phyloP scores from a whole-genome alignment of 2,888 invertebrate genomes.

The Crepidodera aurea region DNA sequence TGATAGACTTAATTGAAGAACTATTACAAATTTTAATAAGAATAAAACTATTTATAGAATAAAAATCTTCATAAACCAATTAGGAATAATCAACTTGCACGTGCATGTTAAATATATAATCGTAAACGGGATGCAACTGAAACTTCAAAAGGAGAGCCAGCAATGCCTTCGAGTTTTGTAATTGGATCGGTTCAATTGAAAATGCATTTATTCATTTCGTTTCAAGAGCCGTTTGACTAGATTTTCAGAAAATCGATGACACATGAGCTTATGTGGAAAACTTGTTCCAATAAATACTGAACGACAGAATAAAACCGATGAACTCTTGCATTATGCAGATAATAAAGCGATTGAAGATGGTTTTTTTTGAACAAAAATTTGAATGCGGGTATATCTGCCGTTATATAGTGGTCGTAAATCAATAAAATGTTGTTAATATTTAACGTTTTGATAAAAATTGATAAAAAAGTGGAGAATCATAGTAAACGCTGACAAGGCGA shows the following conservation, averaged over 20 bases:
- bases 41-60: too few species aligned
- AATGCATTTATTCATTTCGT: conserved; percentile 14
- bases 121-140: conserved; percentile 5
- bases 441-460: too few species aligned
- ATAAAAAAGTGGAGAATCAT: not conserved
- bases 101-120: not conserved
- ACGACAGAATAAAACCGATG: not conserved
- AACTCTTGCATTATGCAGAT: not conserved
- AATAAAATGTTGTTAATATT: too few species aligned
- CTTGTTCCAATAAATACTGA: not conserved
- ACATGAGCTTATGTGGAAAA: not conserved
- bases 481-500: not conserved
- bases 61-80: too few species aligned
- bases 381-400: too few species aligned
- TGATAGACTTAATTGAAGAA: too few species aligned
- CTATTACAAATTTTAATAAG: too few species aligned
- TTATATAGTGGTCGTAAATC: too few species aligned
- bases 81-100: too few species aligned
- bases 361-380: too few species aligned
- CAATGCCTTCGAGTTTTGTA: not conserved
- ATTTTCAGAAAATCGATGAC: conserved; percentile 2
- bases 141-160: conserved; percentile 5
- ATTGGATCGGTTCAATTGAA: conserved; percentile 5
- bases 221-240: conserved; percentile 9
- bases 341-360: too few species aligned